Evolutionary conservation across 1,140 invertebrate genomes (phyloP).

Genomic region (Drosophila aff.): DNA sequence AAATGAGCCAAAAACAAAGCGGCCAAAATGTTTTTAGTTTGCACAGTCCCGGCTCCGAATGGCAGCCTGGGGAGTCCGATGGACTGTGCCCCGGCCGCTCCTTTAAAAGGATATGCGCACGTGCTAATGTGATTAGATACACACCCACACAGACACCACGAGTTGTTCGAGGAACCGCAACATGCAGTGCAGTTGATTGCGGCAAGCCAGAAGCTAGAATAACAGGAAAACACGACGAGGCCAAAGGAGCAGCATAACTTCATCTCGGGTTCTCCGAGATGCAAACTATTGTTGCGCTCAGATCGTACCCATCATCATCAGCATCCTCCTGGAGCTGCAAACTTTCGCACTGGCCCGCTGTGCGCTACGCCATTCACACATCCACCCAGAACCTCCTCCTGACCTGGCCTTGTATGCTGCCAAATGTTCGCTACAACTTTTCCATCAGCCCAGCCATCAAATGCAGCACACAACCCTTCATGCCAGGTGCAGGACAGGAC

Average conservation of each 20-base stretch:
- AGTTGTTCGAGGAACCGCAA: conserved; percentile 69
- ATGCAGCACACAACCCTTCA: conserved; percentile 54
- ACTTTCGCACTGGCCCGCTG: conserved; percentile 60
- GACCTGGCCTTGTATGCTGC: conserved; percentile 36
- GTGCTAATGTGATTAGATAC: conserved; percentile 83
- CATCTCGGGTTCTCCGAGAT: conserved; percentile 62
- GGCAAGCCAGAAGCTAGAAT: conserved; percentile 58
- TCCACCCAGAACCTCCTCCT: background rate
- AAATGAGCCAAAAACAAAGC: conserved; percentile 83
- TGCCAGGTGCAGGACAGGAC: conserved; percentile 11
- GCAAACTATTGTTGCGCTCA: conserved; percentile 80
- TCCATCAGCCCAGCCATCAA: conserved; percentile 76
- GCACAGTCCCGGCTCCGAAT: conserved; percentile 35
- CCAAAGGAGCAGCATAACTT: conserved; percentile 36
- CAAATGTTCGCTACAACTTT: conserved; percentile 72
- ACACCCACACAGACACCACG: conserved; percentile 10
- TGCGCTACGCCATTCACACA: conserved; percentile 1
- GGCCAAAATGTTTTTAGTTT: conserved; percentile 81
- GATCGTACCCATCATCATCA: conserved; percentile 60
- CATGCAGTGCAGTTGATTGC: conserved; percentile 83
- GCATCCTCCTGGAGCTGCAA: conserved; percentile 32
- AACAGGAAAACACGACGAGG: conserved; percentile 31
- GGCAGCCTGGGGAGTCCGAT: conserved; percentile 62
- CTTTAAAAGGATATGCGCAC: conserved; percentile 75
- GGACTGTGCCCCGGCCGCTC: conserved; percentile 12